Conservation (phyloP, 2,113 vertebrate genomes). For the Tamias sibiricus region DNA sequence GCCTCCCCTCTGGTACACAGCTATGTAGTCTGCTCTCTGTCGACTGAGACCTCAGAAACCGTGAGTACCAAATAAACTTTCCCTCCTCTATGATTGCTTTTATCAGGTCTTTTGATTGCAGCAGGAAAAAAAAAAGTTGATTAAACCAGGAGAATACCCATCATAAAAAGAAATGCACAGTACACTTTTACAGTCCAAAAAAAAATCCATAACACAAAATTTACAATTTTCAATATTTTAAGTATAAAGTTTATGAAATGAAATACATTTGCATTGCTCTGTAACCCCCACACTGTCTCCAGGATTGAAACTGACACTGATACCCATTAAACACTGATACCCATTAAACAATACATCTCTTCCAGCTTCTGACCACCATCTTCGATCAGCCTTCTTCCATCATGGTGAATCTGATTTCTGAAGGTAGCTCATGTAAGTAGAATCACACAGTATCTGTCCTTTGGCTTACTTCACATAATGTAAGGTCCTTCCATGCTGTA, state of each 20-base stretch:
- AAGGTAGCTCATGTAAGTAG: accelerated
- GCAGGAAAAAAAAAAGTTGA: too few species aligned
- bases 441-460: neutral
- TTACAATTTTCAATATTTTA: neutral
- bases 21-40: too few species aligned
- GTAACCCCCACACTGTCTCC: accelerated
- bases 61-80: too few species aligned
- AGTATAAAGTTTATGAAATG: neutral
- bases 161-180: neutral
- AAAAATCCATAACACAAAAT: neutral
- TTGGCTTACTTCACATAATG: neutral
- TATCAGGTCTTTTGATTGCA: too few species aligned
- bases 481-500: accelerated
- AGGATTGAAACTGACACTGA: neutral
- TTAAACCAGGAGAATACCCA: neutral
- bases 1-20: too few species aligned
- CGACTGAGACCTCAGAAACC: too few species aligned
- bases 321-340: accelerated
- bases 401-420: accelerated
- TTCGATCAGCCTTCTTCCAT: neutral
- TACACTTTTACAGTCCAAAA: neutral
- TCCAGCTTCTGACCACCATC: too few species aligned
- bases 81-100: too few species aligned
- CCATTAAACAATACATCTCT: too few species aligned
- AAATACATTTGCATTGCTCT: accelerated